Evolutionary conservation across 1,140 invertebrate species (phyloP).

Genomic region (Microplitis mediator): DNA sequence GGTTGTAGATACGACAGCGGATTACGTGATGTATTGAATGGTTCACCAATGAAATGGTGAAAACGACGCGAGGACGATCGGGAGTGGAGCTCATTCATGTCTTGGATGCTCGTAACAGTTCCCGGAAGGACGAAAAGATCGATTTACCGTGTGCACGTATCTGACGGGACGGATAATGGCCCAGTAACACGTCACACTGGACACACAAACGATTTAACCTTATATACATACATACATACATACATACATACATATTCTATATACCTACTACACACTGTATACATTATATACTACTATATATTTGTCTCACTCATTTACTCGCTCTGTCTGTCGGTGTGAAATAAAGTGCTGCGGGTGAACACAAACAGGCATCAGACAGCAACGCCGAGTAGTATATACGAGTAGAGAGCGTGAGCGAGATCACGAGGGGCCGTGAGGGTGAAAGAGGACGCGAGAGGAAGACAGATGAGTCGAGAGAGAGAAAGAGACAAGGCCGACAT

Average conservation of each 20-base stretch:
- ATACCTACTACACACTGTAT: slow-evolving; percentile 4
- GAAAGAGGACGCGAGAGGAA: slow-evolving; percentile 28
- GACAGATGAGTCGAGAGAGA: neutral
- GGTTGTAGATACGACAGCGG: no score
- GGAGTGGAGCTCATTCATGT: neutral
- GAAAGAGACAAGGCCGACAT: slow-evolving; percentile 32
- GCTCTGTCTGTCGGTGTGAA: slow-evolving; percentile 13
- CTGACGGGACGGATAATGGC: neutral
- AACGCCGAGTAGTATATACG: neutral
- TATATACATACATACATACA: neutral
- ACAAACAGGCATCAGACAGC: neutral
- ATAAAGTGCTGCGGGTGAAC: slow-evolving; percentile 24
- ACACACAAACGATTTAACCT: neutral
- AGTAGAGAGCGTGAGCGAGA: slow-evolving; percentile 22
- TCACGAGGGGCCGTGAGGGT: slow-evolving; percentile 23
- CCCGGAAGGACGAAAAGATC: slow-evolving; percentile 13
- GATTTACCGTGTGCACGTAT: slow-evolving; percentile 22
- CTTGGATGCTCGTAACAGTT: neutral
- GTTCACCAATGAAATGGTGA: neutral
- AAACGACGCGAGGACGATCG: neutral
- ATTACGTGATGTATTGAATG: neutral
- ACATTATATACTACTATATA: no score
- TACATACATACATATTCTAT: neutral
- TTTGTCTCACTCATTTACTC: no score
- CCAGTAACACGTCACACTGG: neutral